A percentile compares a stretch with the other conserved stretches of the same genome.
Conservation (phyloP, 92 coral and sea anemone species). For the Phymanthus crucifer region DNA sequence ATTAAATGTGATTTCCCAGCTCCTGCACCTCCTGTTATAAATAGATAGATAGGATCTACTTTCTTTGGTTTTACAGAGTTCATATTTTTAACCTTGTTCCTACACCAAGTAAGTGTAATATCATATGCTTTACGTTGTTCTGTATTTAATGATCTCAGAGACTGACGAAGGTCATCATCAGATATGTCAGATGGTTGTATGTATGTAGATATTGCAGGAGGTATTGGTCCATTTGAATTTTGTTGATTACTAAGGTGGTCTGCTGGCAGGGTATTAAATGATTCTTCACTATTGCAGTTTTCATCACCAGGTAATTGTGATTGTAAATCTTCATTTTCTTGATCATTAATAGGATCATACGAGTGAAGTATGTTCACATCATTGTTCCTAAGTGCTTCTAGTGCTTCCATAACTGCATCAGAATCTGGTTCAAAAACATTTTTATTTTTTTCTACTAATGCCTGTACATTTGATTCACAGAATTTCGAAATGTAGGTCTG, state of each 20-base stretch:
- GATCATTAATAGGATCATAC: constrained; percentile 56
- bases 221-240: constrained; percentile 22
- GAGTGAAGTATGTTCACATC: constrained; percentile 37
- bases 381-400: constrained; percentile 35
- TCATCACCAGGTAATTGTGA: constrained; percentile 35
- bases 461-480: constrained; percentile 39
- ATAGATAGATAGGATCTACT: constrained; percentile 56
- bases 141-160: constrained; percentile 46
- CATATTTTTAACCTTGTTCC: constrained; percentile 57
- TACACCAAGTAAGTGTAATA: constrained; percentile 53
- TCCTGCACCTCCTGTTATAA: constrained; percentile 70
- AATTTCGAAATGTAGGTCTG: constrained; percentile 55
- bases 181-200: constrained; percentile 52
- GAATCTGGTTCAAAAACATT: constrained; percentile 54
- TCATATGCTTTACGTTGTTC: constrained; percentile 58
- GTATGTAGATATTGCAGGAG: constrained; percentile 15
- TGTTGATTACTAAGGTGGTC: constrained; percentile 35
- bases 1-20: constrained; percentile 67
- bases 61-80: constrained; percentile 50
- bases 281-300: constrained; percentile 39
- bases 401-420: constrained; percentile 54
- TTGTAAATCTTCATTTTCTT: constrained; percentile 54
- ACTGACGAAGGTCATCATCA: constrained; percentile 56
- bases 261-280: constrained; percentile 42
- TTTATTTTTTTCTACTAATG: constrained; percentile 47